These are phyloP conservation scores for Tridacna gigas DNA, from an alignment of 2,888 invertebrate genomes.

Conservation along the genomic window DNA sequence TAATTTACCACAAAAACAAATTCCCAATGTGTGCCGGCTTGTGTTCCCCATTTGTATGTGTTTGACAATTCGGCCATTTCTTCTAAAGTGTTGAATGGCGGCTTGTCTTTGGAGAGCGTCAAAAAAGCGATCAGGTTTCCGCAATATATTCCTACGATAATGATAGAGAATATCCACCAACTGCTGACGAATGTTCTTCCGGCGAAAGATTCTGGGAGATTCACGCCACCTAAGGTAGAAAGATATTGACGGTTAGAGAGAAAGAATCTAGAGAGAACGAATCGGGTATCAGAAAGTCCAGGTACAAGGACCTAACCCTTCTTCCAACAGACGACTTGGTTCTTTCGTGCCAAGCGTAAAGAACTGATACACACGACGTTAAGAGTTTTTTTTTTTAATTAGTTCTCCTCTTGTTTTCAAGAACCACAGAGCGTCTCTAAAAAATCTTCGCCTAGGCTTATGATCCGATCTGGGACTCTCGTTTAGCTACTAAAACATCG, in stretches of 20 bases:
- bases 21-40: slow-evolving; percentile 68
- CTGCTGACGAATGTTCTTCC: slow-evolving; percentile 74
- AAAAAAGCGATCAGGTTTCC: slow-evolving; percentile 82
- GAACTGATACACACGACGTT: too few species aligned
- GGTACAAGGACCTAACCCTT: too few species aligned
- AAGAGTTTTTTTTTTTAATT: too few species aligned
- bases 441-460: too few species aligned
- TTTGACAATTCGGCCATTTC: slow-evolving; percentile 63
- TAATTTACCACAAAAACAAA: slow-evolving; percentile 70
- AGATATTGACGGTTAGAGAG: too few species aligned
- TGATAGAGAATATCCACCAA: slow-evolving; percentile 77
- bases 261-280: not conserved
- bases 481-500: too few species aligned
- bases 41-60: slow-evolving; percentile 73
- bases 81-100: slow-evolving; percentile 76
- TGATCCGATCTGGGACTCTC: too few species aligned
- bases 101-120: slow-evolving; percentile 74
- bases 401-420: too few species aligned
- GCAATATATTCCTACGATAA: slow-evolving; percentile 80
- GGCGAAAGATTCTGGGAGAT: slow-evolving; percentile 71
- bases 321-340: too few species aligned
- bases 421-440: too few species aligned
- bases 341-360: too few species aligned
- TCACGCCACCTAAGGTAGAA: slow-evolving; percentile 68
- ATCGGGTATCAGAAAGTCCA: too few species aligned